These are phyloP conservation scores for Ctenoplectra terminalis DNA, from an alignment of 1,140 invertebrate genomes.

Conservation along the genomic window DNA sequence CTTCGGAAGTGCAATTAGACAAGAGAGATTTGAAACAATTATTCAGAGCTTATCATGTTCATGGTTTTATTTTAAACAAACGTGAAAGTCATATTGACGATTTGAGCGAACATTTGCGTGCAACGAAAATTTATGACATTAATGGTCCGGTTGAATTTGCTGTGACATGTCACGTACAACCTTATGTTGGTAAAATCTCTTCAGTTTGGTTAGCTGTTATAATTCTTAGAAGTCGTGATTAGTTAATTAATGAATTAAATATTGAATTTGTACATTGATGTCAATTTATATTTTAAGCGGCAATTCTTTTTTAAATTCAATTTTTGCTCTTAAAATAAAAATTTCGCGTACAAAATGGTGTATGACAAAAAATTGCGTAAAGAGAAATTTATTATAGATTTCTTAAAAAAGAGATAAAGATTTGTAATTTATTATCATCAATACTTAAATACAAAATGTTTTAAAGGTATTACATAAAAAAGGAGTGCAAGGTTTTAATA, in stretches of 20 bases:
- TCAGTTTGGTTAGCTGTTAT: slow-evolving; percentile 78
- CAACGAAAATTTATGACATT: slow-evolving; percentile 76
- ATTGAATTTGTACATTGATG: too few relatives aligned
- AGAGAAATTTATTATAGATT: too few relatives aligned
- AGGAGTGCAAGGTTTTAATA: slow-evolving; percentile 1
- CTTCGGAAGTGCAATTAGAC: slow-evolving; percentile 70
- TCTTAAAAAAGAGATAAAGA: too few relatives aligned
- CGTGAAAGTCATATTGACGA: slow-evolving; percentile 72
- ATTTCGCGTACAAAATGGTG: too few relatives aligned
- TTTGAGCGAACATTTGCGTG: slow-evolving; percentile 70
- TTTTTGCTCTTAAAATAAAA: too few relatives aligned
- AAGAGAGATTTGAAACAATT: slow-evolving; percentile 77
- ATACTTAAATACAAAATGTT: not conserved
- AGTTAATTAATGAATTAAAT: not conserved
- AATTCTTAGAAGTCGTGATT: slow-evolving; percentile 75
- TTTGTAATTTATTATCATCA: too few relatives aligned
- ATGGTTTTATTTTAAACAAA: slow-evolving; percentile 78
- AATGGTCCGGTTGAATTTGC: slow-evolving; percentile 80
- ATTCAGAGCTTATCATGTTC: slow-evolving; percentile 77
- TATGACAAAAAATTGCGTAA: too few relatives aligned
- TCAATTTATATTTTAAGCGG: too few relatives aligned
- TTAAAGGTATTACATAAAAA: not conserved
- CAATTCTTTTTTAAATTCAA: too few relatives aligned
- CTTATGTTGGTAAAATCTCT: slow-evolving; percentile 75
- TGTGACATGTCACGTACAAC: slow-evolving; percentile 74